Conservation (phyloP, 2,888 invertebrate species). For the Nemoura dubitans region DNA sequence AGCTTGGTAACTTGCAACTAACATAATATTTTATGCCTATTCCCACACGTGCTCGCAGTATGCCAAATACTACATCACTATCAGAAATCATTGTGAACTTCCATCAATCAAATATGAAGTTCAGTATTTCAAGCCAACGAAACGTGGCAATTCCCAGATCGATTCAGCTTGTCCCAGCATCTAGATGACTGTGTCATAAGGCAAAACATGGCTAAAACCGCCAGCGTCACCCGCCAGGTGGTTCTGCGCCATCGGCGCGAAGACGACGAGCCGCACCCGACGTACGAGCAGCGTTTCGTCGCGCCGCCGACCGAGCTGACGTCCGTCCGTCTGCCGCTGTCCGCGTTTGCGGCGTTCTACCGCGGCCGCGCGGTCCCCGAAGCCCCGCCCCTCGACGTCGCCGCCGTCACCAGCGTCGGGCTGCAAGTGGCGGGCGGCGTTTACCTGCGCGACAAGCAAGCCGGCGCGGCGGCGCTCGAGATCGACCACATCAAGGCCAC, state of each 20-base stretch:
- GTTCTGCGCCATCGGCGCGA: constrained; percentile 67
- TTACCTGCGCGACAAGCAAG: constrained; percentile 70
- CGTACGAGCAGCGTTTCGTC: constrained; percentile 70
- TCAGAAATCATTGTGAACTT: too few species aligned
- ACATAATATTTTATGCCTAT: too few species aligned
- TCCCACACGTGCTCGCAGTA: too few species aligned
- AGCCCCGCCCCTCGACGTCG: constrained; percentile 63
- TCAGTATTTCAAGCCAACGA: too few species aligned
- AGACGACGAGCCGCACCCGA: constrained; percentile 66
- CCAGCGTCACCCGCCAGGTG: not conserved
- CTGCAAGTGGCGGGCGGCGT: constrained; percentile 74
- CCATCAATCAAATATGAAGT: too few species aligned
- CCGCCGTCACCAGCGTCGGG: constrained; percentile 69
- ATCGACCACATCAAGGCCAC: constrained; percentile 67
- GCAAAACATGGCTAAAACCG: too few species aligned
- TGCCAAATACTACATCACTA: too few species aligned
- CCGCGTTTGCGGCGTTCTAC: constrained; percentile 70
- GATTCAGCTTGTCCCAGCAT: too few species aligned
- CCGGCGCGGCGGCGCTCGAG: constrained; percentile 71
- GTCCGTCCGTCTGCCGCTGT: constrained; percentile 64
- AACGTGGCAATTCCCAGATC: too few species aligned
- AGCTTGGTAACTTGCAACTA: too few species aligned
- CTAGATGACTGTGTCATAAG: too few species aligned
- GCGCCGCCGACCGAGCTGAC: constrained; percentile 66
- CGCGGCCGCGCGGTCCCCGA: constrained; percentile 67